phyloP scores from a whole-genome alignment of 2,888 invertebrate genomes.

The Trissoscelio sp. region DNA sequence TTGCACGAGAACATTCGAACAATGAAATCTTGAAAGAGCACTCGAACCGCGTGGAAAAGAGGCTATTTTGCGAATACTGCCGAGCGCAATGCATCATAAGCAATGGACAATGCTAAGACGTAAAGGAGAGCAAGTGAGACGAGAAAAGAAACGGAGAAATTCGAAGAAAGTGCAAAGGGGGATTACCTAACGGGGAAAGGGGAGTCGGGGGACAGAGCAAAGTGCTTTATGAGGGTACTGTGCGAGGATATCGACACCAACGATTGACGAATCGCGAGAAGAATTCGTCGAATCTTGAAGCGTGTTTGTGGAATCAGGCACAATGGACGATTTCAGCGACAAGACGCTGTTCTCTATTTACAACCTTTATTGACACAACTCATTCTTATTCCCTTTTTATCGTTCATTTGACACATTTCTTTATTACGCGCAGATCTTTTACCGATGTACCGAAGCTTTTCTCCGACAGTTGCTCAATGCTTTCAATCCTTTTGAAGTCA shows the following conservation, averaged over 20 bases:
- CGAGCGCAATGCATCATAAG: slow-evolving; percentile 70
- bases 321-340: slow-evolving; percentile 68
- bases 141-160: slow-evolving; percentile 42
- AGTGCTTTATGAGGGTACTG: slow-evolving; percentile 58
- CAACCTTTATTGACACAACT: slow-evolving; percentile 71
- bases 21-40: slow-evolving; percentile 75
- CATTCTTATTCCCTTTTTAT: slow-evolving; percentile 48
- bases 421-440: slow-evolving; percentile 29
- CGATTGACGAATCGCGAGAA: slow-evolving; percentile 68
- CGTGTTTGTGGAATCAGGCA: slow-evolving; percentile 73
- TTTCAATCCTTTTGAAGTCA: not conserved
- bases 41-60: slow-evolving; percentile 75
- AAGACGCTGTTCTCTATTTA: slow-evolving; percentile 70
- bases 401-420: slow-evolving; percentile 48
- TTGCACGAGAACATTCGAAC: slow-evolving; percentile 73
- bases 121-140: slow-evolving; percentile 57
- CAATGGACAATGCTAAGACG: slow-evolving; percentile 70
- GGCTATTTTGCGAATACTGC: slow-evolving; percentile 77
- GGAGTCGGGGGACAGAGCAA: slow-evolving; percentile 7
- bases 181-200: slow-evolving; percentile 8
- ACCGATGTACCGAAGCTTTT: not conserved
- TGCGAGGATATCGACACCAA: slow-evolving; percentile 59
- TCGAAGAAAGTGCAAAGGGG: slow-evolving; percentile 50
- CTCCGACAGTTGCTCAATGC: not conserved
- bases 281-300: slow-evolving; percentile 66